Evolutionary conservation across 92 coral and sea anemone genomes (phyloP), one percentile per base, ranked within the genome.

Genomic region (Desmophyllum pertusum): DNA sequence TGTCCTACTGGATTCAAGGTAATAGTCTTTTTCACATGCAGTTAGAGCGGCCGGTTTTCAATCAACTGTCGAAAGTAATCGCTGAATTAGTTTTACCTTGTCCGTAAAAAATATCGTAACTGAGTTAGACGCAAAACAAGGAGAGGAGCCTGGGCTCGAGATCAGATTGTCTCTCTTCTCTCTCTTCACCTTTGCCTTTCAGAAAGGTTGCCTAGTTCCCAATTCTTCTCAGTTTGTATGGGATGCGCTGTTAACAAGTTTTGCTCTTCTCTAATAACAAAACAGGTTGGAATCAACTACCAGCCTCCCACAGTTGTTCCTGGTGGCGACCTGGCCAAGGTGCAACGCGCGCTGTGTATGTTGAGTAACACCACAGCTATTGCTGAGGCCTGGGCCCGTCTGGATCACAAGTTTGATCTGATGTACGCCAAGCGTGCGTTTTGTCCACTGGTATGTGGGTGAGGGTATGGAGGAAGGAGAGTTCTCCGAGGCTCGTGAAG

Each of bases 401-500:
- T 94, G 69, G 98, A 94, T 68, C 98, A 94, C 85, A 94, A 94
- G 90, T 94, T 92, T 85, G 98, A 94, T 83, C 80, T 94, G 94
- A 94, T 94, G 98, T 94, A 94, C 77, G 93, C 98, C 79, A 94
- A 94, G 85, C 98, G 98, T 77, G 98, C 98, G 0, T 95, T n/a
- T 95, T 89, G 98, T 95, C 35, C 98, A 95, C 87, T 95, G 98
- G 98, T 95, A 95, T 85, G 98, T 94, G 52, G 98, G 98, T 41
- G 98, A 94, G 83, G 98, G 98, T 11, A 94, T 94, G 98, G 98
- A 94, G 43, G 98, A 94, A 76, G 98, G 98, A 79, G 98, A 95
- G 95, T 95, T 95, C 92, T 91, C 98, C 0, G 98, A 95, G 85
- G 98, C 98, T 33, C 98, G 98, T 51, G 98, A 95, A 80, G 98